Conservation (phyloP, 2,797 vertebrate genomes). For the Manis crassicaudata region DNA sequence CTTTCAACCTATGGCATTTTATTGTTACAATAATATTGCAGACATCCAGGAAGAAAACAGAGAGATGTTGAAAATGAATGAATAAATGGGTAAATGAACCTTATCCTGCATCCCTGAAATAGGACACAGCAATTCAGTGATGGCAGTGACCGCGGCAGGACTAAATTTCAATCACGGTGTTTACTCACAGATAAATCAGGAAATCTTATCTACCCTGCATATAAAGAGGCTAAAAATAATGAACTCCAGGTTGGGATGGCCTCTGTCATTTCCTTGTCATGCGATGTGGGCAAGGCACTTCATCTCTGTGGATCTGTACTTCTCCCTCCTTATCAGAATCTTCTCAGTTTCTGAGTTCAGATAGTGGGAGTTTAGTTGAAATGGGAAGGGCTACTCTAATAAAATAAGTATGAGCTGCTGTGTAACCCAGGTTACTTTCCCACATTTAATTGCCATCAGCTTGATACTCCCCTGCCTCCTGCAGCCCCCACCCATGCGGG, state of each 20-base stretch:
- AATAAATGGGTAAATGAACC: background rate
- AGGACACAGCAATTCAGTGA: background rate
- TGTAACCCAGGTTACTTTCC: background rate
- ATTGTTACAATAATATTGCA: background rate
- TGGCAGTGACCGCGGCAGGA: background rate
- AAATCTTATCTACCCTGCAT: background rate
- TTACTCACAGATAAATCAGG: background rate
- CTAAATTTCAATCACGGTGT: background rate
- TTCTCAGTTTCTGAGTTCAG: background rate
- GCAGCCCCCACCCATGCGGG: background rate
- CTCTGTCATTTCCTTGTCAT: background rate
- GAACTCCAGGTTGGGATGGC: background rate
- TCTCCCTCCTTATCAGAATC: background rate
- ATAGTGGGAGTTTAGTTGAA: constrained; percentile 12
- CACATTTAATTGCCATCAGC: background rate
- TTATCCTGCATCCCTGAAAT: background rate
- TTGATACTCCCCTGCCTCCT: background rate
- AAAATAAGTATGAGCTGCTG: background rate
- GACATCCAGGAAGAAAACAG: background rate
- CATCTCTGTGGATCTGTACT: background rate
- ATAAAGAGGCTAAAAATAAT: background rate
- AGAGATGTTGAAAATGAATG: background rate
- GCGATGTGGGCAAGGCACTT: background rate
- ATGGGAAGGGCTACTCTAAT: background rate
- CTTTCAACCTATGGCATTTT: background rate